phyloP scores from a whole-genome alignment of 2,888 invertebrate genomes.

The Limnephilus marmoratus region DNA sequence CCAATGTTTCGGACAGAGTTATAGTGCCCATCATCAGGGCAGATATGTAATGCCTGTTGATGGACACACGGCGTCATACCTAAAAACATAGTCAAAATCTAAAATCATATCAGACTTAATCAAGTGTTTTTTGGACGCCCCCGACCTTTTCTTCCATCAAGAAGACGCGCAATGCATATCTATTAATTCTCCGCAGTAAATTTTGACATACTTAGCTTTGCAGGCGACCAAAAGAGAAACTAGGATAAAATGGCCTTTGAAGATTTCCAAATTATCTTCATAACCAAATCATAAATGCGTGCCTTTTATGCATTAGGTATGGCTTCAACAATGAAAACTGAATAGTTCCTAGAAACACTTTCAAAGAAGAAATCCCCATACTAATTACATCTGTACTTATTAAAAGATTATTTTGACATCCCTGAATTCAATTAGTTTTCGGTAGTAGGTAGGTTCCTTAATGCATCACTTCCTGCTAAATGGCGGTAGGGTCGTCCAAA shows the following conservation, averaged over 20 bases:
- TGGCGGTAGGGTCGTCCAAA: neutral
- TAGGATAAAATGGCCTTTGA: neutral
- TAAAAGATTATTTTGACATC: neutral
- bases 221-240: neutral
- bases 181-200: too few relatives aligned
- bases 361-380: neutral
- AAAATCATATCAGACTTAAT: too few relatives aligned
- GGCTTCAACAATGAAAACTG: neutral
- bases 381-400: neutral
- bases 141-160: too few relatives aligned
- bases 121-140: too few relatives aligned
- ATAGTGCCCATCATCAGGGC: too few relatives aligned
- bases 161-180: too few relatives aligned
- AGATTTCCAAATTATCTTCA: too few relatives aligned
- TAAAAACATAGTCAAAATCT: too few relatives aligned
- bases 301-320: neutral
- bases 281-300: neutral
- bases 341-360: neutral
- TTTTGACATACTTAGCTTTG: too few relatives aligned
- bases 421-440: neutral
- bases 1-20: too few relatives aligned
- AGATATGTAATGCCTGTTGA: too few relatives aligned
- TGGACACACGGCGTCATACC: too few relatives aligned
- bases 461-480: neutral
- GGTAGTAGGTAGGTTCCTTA: neutral